Percentiles rank a stretch among this genome's conserved stretches.
phyloP scores from a whole-genome alignment of 2,113 vertebrate species.

The Rhodinocichla rosea region DNA sequence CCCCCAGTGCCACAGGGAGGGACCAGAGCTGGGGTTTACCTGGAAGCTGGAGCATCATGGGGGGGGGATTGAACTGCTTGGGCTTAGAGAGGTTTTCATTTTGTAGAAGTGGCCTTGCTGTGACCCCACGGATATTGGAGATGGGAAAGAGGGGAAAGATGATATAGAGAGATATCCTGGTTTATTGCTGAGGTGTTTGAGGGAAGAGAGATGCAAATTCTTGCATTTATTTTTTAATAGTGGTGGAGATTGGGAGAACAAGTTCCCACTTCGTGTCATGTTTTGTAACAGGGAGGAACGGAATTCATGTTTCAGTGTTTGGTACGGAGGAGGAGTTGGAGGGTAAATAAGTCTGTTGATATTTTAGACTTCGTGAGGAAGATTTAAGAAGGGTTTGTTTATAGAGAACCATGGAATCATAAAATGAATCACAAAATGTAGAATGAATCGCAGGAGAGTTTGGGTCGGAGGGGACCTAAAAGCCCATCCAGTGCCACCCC shows the following conservation, averaged over 20 bases:
- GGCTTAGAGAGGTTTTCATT: neutral
- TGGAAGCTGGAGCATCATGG: fast-evolving
- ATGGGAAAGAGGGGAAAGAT: neutral
- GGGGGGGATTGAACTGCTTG: neutral
- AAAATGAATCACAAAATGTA: neutral
- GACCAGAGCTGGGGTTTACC: fast-evolving
- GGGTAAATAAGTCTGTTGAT: slow-evolving; percentile 34
- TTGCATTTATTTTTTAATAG: neutral
- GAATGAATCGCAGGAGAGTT: neutral
- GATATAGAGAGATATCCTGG: neutral
- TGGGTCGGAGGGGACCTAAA: neutral
- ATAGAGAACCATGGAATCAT: neutral
- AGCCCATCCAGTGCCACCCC: neutral
- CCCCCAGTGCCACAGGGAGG: fast-evolving
- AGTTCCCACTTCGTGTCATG: neutral
- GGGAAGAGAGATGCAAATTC: neutral
- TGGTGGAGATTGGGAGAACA: neutral
- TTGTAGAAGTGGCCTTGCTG: neutral
- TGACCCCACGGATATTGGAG: neutral
- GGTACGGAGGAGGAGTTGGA: slow-evolving; percentile 19
- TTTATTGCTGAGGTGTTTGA: neutral
- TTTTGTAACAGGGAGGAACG: neutral
- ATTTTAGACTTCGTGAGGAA: neutral
- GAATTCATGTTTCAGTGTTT: neutral
- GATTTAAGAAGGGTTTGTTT: neutral